Conservation (phyloP, 2,797 vertebrate species). For the Epinephelus awoara region DNA sequence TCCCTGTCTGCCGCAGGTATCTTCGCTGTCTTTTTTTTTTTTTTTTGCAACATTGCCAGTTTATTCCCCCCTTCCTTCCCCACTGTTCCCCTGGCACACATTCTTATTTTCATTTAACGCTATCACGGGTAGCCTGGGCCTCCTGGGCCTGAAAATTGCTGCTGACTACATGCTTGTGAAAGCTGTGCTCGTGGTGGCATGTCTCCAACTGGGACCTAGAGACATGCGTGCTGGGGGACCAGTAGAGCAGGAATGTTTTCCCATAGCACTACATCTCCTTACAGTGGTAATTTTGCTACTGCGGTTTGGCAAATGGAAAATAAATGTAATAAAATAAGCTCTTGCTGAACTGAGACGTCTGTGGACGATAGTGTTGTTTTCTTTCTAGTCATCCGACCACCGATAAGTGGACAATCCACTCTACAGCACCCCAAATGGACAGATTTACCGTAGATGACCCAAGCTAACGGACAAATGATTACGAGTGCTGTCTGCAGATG, state of each 20-base stretch:
- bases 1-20: conserved; percentile 2
- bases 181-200: conserved; percentile 2
- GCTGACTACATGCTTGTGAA: conserved; percentile 16
- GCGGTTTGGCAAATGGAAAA: too few relatives aligned
- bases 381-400: too few relatives aligned
- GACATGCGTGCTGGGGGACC: neutral
- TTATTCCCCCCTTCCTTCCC: neutral
- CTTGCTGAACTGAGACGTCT: too few relatives aligned
- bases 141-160: conserved; percentile 42
- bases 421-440: too few relatives aligned
- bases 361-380: too few relatives aligned
- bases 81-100: conserved; percentile 12
- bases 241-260: neutral
- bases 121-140: conserved; percentile 24
- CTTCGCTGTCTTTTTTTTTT: neutral
- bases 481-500: too few relatives aligned
- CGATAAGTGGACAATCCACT: too few relatives aligned
- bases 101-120: conserved; percentile 43
- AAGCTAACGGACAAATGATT: too few relatives aligned
- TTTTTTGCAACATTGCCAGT: neutral
- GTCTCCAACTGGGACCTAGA: conserved; percentile 1
- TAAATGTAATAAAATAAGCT: too few relatives aligned
- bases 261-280: neutral
- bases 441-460: too few relatives aligned
- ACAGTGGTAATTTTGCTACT: neutral